Base-by-base conservation (phyloP, 2,888 invertebrate species). In the Drosophila prolongata region DNA sequence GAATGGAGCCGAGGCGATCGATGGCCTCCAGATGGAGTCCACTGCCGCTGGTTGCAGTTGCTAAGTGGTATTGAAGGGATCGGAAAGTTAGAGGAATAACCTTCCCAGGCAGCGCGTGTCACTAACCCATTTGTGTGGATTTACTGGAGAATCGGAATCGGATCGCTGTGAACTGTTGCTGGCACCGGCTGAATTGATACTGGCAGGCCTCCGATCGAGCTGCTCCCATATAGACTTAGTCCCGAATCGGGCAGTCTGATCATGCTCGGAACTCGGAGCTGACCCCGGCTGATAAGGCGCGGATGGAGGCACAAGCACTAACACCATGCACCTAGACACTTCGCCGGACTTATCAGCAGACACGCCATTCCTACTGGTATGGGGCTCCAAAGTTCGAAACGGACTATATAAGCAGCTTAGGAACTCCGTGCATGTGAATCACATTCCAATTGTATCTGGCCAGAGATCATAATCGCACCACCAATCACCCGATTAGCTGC, bases 1-100 rank as follows among this genome's bases (percentile, higher is more conserved):
- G 98, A 52, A 98, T 94, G 77, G 95, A 95, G 11, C 95, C 94
- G 47, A 98, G 95, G 76, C 97, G 94, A 50, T 95, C 94, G 13
- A 97, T 94, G 61, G 96, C 95, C 92, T 96, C 95, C 91, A 97
- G 92, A 77, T 94, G 94, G 57, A 91, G 66, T 71, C 88, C 91
- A 79, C 78, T 84, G 59, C 82, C 73, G 70, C 80, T 85, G 47
- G 87, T 87, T 76, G 89, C 80, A 66, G 79, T 85, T 55, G 89
- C 88, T 87, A 56, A 24, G 24, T 19, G 43, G 43, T 30, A 27
- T 37, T 14, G 16, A 27, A 42, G 8, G 1, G 2, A 53, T n/a
- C 46, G 52, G 13, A 19, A 55, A 46, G 24, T 37, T 40, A 47
- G 13, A 16, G 19, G 14, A 8, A 27, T 38, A 50, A 38, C 11